Evolutionary conservation across 2,113 vertebrate genomes (phyloP), one percentile per base, ranked within the genome.

Genomic region (Numida meleagris): DNA sequence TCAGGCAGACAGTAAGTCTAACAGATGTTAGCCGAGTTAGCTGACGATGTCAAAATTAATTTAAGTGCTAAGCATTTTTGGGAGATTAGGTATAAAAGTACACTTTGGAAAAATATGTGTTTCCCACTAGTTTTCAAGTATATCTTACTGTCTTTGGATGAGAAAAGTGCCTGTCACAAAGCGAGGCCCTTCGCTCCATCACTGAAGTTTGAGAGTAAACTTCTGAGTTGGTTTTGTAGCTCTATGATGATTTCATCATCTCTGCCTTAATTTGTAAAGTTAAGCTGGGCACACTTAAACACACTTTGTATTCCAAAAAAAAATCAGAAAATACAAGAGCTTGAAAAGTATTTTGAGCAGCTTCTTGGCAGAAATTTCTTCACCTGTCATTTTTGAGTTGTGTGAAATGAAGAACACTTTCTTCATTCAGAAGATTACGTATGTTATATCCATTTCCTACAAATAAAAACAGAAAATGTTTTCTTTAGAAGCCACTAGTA

Each of bases 401-500:
- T 13, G 97, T 98, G 96, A 98, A 98, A 84, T 98, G 20, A 91
- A 98, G 95, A 93, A 98, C 19, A 53, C 97, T 97, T 57, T 97
- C 97, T 65, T 98, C 85, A 12, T 98, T 95, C 92, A 96, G 92
- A 75, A 98, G 96, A 94, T 98, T 98, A 71, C 19, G 96, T 90
- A 98, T 89, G 86, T 97, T 98, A 79, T 98, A 98, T 78, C 80
- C 74, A 90, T 98, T 98, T 95, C 98, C 98, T 98, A 90, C 50
- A 95, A 97, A 85, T 11, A 91, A 95, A 94, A 85, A 33, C 65
- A 95, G 12, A 92, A 3, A 38, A 50, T 36, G 15, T 46, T 91
- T 83, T 42, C 34, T 65, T 96, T 76, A 94, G 55, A 74, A 78
- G 45, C 16, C 38, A 66, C 17, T 10, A 65, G 20, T 11, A 40